Conservation (phyloP, 2,797 vertebrate genomes). For the Sorex maritimensis region DNA sequence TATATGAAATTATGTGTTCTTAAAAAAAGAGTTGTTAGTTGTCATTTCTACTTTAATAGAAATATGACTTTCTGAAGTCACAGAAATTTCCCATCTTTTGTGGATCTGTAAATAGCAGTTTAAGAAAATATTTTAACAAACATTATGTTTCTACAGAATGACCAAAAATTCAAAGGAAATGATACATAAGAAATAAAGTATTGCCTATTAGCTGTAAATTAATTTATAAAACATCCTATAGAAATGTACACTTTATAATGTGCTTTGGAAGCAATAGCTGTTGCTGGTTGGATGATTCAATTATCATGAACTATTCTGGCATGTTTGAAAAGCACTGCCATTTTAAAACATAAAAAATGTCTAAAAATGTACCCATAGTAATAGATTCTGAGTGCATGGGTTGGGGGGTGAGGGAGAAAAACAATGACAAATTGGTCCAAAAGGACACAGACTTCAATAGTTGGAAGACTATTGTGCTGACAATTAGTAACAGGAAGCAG, state of each 20-base stretch:
- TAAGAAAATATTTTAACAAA: slow-evolving; percentile 49
- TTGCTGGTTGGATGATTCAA: slow-evolving; percentile 81
- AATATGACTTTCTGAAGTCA: not conserved
- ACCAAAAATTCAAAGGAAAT: slow-evolving; percentile 21
- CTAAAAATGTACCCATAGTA: slow-evolving; percentile 86
- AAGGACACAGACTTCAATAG: slow-evolving; percentile 86
- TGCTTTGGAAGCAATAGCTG: slow-evolving; percentile 77
- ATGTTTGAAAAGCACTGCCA: slow-evolving; percentile 83
- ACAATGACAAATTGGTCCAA: slow-evolving; percentile 88
- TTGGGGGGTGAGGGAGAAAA: slow-evolving; percentile 80
- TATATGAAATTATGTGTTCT: too few relatives aligned
- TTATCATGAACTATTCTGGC: slow-evolving; percentile 82
- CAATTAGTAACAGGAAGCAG: slow-evolving; percentile 87
- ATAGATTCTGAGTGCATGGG: slow-evolving; percentile 81
- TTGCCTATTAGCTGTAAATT: slow-evolving; percentile 52
- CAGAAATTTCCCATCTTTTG: slow-evolving; percentile 13
- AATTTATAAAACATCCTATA: slow-evolving; percentile 53
- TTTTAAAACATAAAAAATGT: slow-evolving; percentile 84
- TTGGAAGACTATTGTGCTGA: slow-evolving; percentile 86
- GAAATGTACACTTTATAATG: slow-evolving; percentile 69
- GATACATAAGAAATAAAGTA: not conserved
- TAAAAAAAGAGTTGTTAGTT: not conserved
- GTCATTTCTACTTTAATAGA: not conserved
- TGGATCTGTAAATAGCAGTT: slow-evolving; percentile 3
- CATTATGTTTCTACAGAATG: not conserved